Conservation (phyloP, 2,888 invertebrate species). For the Iphiclides podalirius region DNA sequence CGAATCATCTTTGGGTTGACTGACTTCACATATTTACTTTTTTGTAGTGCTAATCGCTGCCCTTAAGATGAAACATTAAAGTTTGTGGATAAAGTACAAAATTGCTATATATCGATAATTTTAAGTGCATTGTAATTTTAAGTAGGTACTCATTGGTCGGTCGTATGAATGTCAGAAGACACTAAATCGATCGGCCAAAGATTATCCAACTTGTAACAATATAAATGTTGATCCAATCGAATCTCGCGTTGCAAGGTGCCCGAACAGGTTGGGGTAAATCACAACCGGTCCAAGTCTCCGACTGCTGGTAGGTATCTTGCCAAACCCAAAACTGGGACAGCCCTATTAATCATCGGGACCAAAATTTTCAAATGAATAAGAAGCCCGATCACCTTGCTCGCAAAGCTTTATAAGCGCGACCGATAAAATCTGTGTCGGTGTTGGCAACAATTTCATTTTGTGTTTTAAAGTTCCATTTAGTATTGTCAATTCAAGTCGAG, state of each 20-base stretch:
- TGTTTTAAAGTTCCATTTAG: too few species aligned
- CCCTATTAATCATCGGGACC: constrained; percentile 18
- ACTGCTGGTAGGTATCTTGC: constrained; percentile 19
- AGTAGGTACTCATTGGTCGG: constrained; percentile 1
- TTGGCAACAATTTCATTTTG: too few species aligned
- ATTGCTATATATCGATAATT: too few species aligned
- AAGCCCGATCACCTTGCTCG: constrained; percentile 9
- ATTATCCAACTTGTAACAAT: constrained; percentile 23
- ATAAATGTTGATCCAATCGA: constrained; percentile 26
- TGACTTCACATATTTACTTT: too few species aligned
- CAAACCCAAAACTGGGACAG: constrained; percentile 16
- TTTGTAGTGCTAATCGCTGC: too few species aligned
- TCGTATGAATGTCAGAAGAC: constrained; percentile 5
- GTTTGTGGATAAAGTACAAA: too few species aligned
- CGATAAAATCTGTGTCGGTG: too few species aligned
- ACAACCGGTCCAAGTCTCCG: constrained; percentile 35
- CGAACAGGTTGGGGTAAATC: constrained; percentile 34
- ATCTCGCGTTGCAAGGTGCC: constrained; percentile 26
- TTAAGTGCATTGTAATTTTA: too few species aligned
- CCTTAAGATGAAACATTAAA: too few species aligned
- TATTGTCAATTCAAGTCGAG: too few species aligned
- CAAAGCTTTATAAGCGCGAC: too few species aligned
- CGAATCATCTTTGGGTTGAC: too few species aligned
- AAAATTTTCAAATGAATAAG: background rate
- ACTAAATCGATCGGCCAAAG: constrained; percentile 7